phyloP scores from a whole-genome alignment of 2,888 invertebrate species.

The Plutella xylostella region DNA sequence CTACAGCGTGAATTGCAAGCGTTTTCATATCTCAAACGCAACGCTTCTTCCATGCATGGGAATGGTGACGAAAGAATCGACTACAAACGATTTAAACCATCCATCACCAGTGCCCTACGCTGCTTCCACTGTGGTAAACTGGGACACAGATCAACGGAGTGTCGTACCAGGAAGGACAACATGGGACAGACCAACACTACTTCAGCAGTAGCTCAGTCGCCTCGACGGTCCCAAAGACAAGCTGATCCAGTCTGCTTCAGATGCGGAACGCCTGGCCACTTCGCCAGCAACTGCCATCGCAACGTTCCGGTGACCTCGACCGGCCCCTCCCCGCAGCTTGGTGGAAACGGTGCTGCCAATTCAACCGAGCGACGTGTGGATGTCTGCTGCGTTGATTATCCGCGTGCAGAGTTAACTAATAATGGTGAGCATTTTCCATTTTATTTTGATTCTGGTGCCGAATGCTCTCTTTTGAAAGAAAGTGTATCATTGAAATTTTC shows the following conservation, averaged over 20 bases:
- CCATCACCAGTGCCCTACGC: too few relatives aligned
- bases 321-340: background rate
- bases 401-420: background rate
- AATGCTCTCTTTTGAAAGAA: background rate
- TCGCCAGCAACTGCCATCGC: background rate
- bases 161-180: too few relatives aligned
- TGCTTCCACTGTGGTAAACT: too few relatives aligned
- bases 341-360: background rate
- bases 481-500: background rate
- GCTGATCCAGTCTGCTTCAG: background rate
- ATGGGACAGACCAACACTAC: too few relatives aligned
- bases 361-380: background rate
- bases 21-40: too few relatives aligned
- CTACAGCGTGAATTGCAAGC: too few relatives aligned
- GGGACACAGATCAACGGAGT: too few relatives aligned
- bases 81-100: too few relatives aligned
- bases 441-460: background rate
- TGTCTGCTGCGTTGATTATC: background rate
- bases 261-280: background rate
- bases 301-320: background rate
- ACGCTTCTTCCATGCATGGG: too few relatives aligned
- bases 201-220: too few relatives aligned
- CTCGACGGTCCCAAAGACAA: background rate
- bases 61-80: too few relatives aligned
- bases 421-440: background rate